phyloP scores from a whole-genome alignment of 1,140 invertebrate genomes.

The Ooceraea biroi region DNA sequence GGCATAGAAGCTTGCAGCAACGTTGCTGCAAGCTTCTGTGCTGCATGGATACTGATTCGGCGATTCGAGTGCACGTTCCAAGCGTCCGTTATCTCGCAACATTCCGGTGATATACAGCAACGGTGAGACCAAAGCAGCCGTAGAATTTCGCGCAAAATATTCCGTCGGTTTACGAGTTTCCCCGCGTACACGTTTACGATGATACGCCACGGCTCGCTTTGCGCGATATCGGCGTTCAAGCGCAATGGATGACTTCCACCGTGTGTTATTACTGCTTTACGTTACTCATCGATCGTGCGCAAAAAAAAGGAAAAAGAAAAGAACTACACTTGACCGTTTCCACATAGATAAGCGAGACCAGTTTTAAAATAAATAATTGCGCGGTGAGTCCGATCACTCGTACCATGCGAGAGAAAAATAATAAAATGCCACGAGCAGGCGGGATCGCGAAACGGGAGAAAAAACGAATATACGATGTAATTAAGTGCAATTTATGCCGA shows the following conservation, averaged over 20 bases:
- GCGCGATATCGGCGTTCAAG: conserved; percentile 41
- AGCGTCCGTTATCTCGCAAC: background rate
- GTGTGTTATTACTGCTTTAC: conserved; percentile 36
- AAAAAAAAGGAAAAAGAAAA: background rate
- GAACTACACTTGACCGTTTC: conserved; percentile 41
- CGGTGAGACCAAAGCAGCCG: background rate
- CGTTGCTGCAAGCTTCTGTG: too few species aligned
- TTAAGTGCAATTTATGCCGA: conserved; percentile 31
- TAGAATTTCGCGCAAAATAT: background rate
- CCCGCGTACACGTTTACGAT: background rate
- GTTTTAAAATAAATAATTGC: conserved; percentile 29
- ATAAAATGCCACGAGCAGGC: background rate
- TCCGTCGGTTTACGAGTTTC: background rate
- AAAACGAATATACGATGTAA: conserved; percentile 9
- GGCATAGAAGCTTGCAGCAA: too few species aligned
- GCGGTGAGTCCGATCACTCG: background rate
- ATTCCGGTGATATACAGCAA: background rate
- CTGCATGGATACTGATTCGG: background rate
- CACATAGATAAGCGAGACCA: conserved; percentile 48
- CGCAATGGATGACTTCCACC: conserved; percentile 23
- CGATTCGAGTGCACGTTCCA: background rate
- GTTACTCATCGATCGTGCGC: conserved; percentile 35
- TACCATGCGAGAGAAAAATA: background rate
- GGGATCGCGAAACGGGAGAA: background rate
- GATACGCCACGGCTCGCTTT: conserved; percentile 10